phyloP scores from a whole-genome alignment of 2,797 vertebrate species.

The Sebastes aleutianus region DNA sequence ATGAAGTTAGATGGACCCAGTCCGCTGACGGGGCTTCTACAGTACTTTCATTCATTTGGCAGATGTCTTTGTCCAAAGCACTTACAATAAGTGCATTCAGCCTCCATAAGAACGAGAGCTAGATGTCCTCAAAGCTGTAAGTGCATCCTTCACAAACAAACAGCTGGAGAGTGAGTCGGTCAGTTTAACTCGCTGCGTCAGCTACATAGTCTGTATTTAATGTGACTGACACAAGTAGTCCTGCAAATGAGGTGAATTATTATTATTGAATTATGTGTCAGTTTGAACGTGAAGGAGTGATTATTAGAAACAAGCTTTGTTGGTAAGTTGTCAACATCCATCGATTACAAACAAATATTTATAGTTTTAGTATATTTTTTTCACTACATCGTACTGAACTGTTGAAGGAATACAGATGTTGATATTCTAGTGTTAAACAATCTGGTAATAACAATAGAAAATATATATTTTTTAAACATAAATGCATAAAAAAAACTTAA shows the following conservation, averaged over 20 bases:
- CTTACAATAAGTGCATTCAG: background rate
- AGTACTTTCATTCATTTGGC: background rate
- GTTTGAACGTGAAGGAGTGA: background rate
- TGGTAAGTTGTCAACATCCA: background rate
- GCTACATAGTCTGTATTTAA: background rate
- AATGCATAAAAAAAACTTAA: background rate
- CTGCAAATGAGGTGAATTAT: too few relatives aligned
- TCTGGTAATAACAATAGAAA: background rate
- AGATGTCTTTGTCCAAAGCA: background rate
- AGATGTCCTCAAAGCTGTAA: background rate
- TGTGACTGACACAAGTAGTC: background rate
- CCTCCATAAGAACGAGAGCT: background rate
- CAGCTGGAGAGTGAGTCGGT: background rate
- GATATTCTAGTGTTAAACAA: background rate
- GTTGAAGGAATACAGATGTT: background rate
- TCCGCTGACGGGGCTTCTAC: background rate
- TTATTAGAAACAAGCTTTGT: background rate
- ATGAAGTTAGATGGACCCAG: background rate
- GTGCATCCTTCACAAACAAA: background rate
- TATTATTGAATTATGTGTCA: too few relatives aligned
- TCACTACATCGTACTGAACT: background rate
- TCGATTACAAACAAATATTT: background rate
- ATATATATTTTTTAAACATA: background rate
- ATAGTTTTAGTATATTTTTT: background rate
- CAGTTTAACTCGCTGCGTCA: background rate